Base-by-base conservation (phyloP, 2,797 vertebrate species). In the Brachyrhaphis roseni region DNA sequence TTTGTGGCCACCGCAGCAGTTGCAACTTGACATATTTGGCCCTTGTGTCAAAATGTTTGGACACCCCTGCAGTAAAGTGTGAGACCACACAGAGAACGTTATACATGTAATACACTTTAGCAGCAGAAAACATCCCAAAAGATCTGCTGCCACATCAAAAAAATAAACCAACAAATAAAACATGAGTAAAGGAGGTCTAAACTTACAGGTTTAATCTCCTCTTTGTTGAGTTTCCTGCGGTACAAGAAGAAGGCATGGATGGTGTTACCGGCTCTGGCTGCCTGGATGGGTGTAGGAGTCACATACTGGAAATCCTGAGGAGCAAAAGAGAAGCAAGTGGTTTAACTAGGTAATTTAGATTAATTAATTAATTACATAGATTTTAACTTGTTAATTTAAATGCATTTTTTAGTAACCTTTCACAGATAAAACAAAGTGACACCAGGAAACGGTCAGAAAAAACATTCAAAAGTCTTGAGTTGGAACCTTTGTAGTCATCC, bases 291-390 rank as follows among this genome's bases (percentile, higher is more conserved):
- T 0, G 98, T 99, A 4, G 98, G 98, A 23, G 82, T 89, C 85
- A 98, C 88, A 77, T 97, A 97, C 82, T 99, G 87, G 83, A 97
- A 96, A 86, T 99, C 98, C 98, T 99, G 82, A 0, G 26, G 47
- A 80, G 49, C 80, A 11, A 26, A 79, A 16, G 55, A 36, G 12
- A 8, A 62, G 16, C 39, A 39, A 1, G 45, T 1, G 12, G 20
- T 3, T 12, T 18, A 59, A 57, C 23, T 4, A 57, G 53, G 1
- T 49, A 5, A 2, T 49, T 49, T 49, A 53, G 49, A 26, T 26
- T 82, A 39, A 47, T 49, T 23, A 47, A 8, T 8, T 23, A 51
- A 51, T 47, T 47, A 47, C 46, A 23, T 1, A 51, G 39, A 12
- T n/a, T 11, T 55, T n/a, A n/a, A 12, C 53, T 28, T 12, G 53